phyloP scores from a whole-genome alignment of 2,113 vertebrate species.

The Martes martes region DNA sequence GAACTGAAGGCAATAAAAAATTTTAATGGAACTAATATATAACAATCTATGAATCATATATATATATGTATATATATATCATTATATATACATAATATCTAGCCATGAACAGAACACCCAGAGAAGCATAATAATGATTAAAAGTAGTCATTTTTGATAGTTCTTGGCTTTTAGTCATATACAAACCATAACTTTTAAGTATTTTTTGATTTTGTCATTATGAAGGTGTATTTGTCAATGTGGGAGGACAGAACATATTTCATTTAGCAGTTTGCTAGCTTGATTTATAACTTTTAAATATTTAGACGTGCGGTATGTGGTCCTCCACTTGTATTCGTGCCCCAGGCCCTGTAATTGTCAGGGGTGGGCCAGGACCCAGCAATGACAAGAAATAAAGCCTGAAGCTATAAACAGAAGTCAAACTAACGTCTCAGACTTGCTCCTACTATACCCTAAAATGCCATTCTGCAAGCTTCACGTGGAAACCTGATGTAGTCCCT shows the following conservation, averaged over 20 bases:
- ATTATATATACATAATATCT: not conserved
- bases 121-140: not conserved
- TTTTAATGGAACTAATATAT: not conserved
- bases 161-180: not conserved
- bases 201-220: conserved; percentile 23
- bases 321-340: not conserved
- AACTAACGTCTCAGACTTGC: not conserved
- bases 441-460: not conserved
- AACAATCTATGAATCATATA: not conserved
- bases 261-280: not conserved
- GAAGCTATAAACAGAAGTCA: not conserved
- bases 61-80: not conserved
- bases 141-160: not conserved
- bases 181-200: not conserved
- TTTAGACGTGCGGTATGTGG: not conserved
- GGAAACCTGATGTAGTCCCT: not conserved
- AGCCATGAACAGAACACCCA: not conserved
- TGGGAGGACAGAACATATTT: conserved; percentile 28
- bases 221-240: not conserved
- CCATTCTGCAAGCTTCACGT: not conserved
- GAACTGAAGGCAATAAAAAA: conserved; percentile 29
- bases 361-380: not conserved
- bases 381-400: not conserved
- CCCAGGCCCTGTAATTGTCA: not conserved
- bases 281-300: conserved; percentile 49